Base-by-base conservation (phyloP, 2,888 invertebrate species). In the Parascotia fuliginaria region DNA sequence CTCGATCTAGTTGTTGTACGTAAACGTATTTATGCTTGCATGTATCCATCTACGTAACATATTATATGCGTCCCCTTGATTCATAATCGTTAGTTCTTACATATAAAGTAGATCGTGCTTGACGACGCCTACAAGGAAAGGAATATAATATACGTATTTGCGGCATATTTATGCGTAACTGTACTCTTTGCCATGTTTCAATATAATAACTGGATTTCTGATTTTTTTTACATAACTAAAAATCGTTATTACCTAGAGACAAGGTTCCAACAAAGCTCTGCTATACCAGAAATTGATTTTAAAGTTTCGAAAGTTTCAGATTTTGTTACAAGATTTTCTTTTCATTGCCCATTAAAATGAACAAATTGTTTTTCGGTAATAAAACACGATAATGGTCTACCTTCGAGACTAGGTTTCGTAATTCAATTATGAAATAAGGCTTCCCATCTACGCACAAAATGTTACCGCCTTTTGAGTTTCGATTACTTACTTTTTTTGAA, bases 341-440 rank as follows among this genome's bases (percentile, higher is more conserved):
- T 24, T 24, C 6, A 7, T 24, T 24, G 24, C 5, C 7, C 7
- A 7, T 6, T 46, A 12, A 13, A 11, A n/a, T 1, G 34, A n/a
- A 33, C 45, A 54, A 53, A 36, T 22, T 48, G 49, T 58, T 53
- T n/a, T 48, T 39, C 40, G 14, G 2, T 2, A 2, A 4, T 9
- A 33, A 53, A 60, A 51, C n/a, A 53, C 27, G 34, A 54, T 51
- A 64, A 50, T 51, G 42, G 5, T 47, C 42, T 24, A 34, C n/a
- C n/a, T n/a, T n/a, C 44, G 37, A 28, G 45, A 44, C 33, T 47
- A 29, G 13, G 42, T 69, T 75, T 69, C 57, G 61, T 69, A 63
- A 70, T 69, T 65, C 51, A 69, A 69, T 74, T 67, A 63, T 46
- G 33, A 47, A 57, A 33, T 67, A 70, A 12, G 73, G 71, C 66